Base-by-base conservation (phyloP, 2,113 vertebrate species). In the Platichthys stellatus region DNA sequence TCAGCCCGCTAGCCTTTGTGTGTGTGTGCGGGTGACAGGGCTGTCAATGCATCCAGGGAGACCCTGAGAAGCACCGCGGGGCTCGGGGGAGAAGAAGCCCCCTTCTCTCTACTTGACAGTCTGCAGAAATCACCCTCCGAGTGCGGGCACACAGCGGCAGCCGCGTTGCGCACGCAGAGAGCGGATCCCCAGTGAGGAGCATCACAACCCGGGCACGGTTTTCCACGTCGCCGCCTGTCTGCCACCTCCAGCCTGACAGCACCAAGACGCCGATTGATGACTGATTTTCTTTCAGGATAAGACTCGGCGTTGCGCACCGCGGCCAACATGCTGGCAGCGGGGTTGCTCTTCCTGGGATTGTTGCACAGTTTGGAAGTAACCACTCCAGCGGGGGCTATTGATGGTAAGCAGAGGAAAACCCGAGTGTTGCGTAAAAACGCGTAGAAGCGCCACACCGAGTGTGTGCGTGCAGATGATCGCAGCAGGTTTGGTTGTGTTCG, bases 341-440 rank as follows among this genome's bases (percentile, higher is more conserved):
- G 89, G 57, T 81, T 93, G 91, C 81, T 94, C 61, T 86, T 93
- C 86, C 21, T 94, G 83, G 92, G 92, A 81, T 91, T 94, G 91
- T 80, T 94, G 84, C 84, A 94, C 92, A 93, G 87, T 90, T 93
- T 90, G 83, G 91, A 93, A 89, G 88, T 92, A 80, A 83, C 91
- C 71, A 60, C 84, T 83, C 93, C 93, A 20, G 82, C 88, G 5
- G 80, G 86, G 73, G 90, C 91, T 81, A 78, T 94, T 78, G 94
- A 94, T 80, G 94, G 94, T 95, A 89, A 94, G 93, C 14, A 20
- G 3, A 23, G 31, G 3, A 24, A 59, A 56, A 15, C 3, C 5
- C 15, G 31, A 61, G 58, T 72, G 61, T 76, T 43, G 66, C 65
- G 38, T 40, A 40, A 40, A 40, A 40, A 40, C 69, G 51, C 63